Conservation (phyloP, 2,888 invertebrate species). For the Meteorus cinctellus region DNA sequence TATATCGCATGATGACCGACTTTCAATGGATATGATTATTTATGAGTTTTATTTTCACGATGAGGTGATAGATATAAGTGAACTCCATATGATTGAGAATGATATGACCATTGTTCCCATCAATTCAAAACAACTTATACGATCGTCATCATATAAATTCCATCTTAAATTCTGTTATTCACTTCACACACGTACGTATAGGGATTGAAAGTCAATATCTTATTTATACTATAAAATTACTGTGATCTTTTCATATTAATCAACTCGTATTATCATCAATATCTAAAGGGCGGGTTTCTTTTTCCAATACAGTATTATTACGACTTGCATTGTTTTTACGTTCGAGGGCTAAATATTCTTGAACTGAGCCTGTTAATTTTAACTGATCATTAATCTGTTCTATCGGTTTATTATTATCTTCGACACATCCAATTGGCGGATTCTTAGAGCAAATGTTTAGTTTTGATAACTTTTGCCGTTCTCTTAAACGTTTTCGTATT, state of each 20-base stretch:
- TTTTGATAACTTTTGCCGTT: constrained; percentile 68
- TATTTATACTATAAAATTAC: no score
- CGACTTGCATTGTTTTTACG: constrained; percentile 44
- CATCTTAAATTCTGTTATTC: no score
- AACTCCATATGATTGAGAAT: no score
- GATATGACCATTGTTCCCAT: no score
- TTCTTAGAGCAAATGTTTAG: constrained; percentile 61
- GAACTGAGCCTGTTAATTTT: constrained; percentile 68
- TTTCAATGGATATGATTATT: no score
- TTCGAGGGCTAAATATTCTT: constrained; percentile 70
- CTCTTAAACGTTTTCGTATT: constrained; percentile 69
- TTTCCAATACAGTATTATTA: neutral
- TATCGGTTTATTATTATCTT: constrained; percentile 43
- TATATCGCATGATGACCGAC: no score
- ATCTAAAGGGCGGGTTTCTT: neutral
- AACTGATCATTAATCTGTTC: constrained; percentile 40
- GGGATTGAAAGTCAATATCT: no score
- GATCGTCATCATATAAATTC: no score
- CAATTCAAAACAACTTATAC: no score
- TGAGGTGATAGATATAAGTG: no score
- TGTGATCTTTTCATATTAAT: neutral
- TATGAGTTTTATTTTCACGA: no score
- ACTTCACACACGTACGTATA: no score
- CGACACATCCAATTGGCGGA: neutral
- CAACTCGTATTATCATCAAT: neutral